Conservation (phyloP, 2,797 vertebrate species). For the Eleutherodactylus coqui region DNA sequence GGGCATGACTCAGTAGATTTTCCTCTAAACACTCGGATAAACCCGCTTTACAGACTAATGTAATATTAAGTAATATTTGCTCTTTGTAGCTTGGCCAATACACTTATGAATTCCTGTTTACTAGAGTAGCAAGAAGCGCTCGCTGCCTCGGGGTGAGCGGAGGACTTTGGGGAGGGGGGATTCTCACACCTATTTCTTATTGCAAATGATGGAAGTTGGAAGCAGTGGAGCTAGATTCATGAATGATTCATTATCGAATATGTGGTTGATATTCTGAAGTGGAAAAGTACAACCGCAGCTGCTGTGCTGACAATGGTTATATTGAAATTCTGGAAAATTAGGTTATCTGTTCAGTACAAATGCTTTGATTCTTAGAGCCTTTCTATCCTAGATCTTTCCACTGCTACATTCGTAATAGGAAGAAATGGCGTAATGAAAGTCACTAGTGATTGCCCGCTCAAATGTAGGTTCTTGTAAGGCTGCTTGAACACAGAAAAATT, state of each 20-base stretch:
- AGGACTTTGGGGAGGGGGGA: not conserved
- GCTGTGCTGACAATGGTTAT: not conserved
- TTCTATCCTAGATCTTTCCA: no score
- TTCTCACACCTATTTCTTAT: slow-evolving; percentile 30
- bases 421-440: no score
- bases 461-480: no score
- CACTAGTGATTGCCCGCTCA: no score
- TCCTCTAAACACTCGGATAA: slow-evolving; percentile 3
- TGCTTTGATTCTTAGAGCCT: no score
- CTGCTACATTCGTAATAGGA: no score
- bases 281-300: not conserved
- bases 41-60: not conserved
- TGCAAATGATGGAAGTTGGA: slow-evolving; percentile 16
- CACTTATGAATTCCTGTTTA: not conserved
- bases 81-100: not conserved
- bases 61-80: not conserved
- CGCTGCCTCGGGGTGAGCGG: not conserved
- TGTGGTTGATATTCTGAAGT: not conserved
- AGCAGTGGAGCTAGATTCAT: not conserved
- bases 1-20: slow-evolving; percentile 4
- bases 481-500: no score
- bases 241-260: slow-evolving; percentile 22
- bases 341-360: no score
- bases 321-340: not conserved
- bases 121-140: not conserved